phyloP scores from a whole-genome alignment of 2,113 vertebrate species.

The Himantopus leucocephalus region DNA sequence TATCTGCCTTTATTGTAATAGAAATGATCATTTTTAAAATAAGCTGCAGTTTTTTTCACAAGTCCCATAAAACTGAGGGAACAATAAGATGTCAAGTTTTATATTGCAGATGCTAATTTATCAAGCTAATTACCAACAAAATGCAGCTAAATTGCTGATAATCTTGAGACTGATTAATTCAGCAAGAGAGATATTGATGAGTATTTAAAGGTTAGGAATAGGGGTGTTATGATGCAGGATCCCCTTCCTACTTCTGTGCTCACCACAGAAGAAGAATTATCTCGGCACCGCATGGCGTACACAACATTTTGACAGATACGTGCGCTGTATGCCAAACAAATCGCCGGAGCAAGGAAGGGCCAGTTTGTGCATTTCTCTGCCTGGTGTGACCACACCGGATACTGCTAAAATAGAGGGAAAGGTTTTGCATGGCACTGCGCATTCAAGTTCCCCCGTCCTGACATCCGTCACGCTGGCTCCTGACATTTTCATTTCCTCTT shows the following conservation, averaged over 20 bases:
- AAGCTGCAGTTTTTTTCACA: slow-evolving; percentile 62
- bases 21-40: slow-evolving; percentile 70
- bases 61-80: slow-evolving; percentile 73
- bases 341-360: slow-evolving; percentile 31
- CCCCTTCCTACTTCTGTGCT: slow-evolving; percentile 48
- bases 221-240: slow-evolving; percentile 9
- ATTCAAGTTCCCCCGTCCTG: not conserved
- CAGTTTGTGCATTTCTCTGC: slow-evolving; percentile 52
- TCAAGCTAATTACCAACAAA: slow-evolving; percentile 82
- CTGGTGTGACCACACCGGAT: not conserved
- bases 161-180: slow-evolving; percentile 78
- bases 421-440: not conserved
- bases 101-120: slow-evolving; percentile 80
- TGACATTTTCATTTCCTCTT: not conserved
- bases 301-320: slow-evolving; percentile 51
- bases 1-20: slow-evolving; percentile 65
- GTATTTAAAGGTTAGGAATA: slow-evolving; percentile 73
- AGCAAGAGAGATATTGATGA: slow-evolving; percentile 69
- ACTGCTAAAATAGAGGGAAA: not conserved
- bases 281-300: not conserved
- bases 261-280: slow-evolving; percentile 52
- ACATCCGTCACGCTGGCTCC: not conserved
- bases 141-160: slow-evolving; percentile 79
- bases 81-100: slow-evolving; percentile 80
- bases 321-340: slow-evolving; percentile 61